Evolutionary conservation across 2,888 invertebrate species (phyloP), one percentile per base, ranked within the genome.

Genomic region (Torymus aiolomorphi): DNA sequence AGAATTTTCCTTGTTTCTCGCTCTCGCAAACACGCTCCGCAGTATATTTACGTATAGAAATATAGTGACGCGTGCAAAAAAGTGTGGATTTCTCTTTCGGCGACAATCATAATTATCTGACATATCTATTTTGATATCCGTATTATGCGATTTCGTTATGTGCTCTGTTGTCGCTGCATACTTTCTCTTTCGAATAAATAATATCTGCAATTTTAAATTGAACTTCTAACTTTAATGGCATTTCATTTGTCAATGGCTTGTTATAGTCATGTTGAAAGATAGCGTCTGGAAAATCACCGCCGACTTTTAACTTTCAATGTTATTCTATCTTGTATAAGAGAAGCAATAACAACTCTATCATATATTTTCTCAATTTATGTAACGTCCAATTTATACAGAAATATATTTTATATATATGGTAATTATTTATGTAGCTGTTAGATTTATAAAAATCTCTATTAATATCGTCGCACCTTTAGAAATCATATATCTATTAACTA

Each of bases 191-290:
- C 14, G 24, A 66, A 63, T 42, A 70, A 76, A 76, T 61, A 31
- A 56, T 70, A 70, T 76, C 62, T 8, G 56, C 12, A 4, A 71
- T 31, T 65, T 65, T 4, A 16, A 77, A 71, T 65, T 57, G 8
- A 69, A 51, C 54, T 42, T 51, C 10, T 51, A 56, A 20, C 56
- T n/a, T 67, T 69, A 77, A 77, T 77, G 11, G 71, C 57, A 56
- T 65, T 77, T 71, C 71, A 70, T 77, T 71, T 71, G 76, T 77
- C 76, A 77, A 24, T 51, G 57, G 65, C 71, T 71, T 77, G 71
- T 77, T 77, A 65, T 12, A 18, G 42, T n/a, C 12, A 49, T 13
- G 31, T 14, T n/a, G 20, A 5, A 59, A 66, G 57, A 57, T 75
- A 75, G 42, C 20, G 57, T 16, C 59, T 63, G 66, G 67, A 61